A percentile compares a stretch with the other conserved stretches of the same genome.
Evolutionary conservation across 2,888 invertebrate genomes (phyloP).

Genomic region (Galerucella calmariensis): DNA sequence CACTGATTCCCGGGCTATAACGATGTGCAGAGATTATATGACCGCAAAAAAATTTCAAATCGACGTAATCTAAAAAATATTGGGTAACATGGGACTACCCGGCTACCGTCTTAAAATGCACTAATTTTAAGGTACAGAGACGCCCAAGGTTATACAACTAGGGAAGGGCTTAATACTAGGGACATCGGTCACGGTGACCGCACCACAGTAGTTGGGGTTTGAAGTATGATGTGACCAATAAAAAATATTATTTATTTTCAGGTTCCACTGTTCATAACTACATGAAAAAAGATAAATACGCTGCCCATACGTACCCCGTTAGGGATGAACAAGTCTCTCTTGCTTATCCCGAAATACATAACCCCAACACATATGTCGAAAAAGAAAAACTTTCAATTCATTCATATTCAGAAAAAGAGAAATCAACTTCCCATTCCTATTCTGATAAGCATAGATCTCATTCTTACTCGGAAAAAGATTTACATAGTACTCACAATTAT

Average conservation of each 20-base stretch:
- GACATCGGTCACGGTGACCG: background rate
- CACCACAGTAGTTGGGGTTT: background rate
- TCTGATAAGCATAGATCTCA: conserved; percentile 15
- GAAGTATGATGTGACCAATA: background rate
- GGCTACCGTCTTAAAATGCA: background rate
- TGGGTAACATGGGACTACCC: no score
- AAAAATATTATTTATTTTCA: background rate
- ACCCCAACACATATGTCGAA: background rate
- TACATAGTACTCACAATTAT: conserved; percentile 6
- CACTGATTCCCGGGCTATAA: no score
- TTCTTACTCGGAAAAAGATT: conserved; percentile 5
- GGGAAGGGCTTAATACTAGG: background rate
- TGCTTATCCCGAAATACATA: background rate
- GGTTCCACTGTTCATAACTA: background rate
- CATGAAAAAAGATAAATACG: background rate
- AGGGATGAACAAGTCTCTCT: background rate
- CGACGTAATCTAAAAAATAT: no score
- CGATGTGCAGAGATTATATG: no score
- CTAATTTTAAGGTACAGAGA: background rate
- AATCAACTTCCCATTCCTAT: background rate
- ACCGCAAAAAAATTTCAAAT: no score
- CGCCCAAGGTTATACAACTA: background rate
- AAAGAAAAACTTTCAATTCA: conserved; percentile 5
- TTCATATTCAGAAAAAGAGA: conserved; percentile 13
- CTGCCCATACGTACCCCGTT: background rate